Conservation (phyloP, 2,113 vertebrate species). For the Eurystomus gularis region DNA sequence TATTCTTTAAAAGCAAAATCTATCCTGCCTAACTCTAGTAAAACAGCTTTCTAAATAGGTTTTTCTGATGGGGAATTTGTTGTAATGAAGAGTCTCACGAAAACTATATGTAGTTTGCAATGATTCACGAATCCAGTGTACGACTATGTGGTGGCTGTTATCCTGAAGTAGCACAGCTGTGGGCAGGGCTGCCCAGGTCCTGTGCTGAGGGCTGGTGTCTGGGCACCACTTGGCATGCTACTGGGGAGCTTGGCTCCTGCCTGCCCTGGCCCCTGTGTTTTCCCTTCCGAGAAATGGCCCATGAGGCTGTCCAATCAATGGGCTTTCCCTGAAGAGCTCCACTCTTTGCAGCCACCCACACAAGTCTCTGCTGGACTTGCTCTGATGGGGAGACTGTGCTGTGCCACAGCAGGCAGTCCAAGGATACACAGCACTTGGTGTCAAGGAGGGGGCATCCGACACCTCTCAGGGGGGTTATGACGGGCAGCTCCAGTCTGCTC, state of each 20-base stretch:
- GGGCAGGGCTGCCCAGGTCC: not conserved
- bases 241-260: not conserved
- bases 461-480: accelerated
- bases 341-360: accelerated
- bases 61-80: not conserved
- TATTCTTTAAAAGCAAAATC: not conserved
- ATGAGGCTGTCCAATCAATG: accelerated
- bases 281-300: accelerated
- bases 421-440: accelerated
- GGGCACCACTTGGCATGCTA: accelerated
- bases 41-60: not conserved
- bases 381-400: accelerated
- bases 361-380: not conserved
- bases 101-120: not conserved
- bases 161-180: accelerated
- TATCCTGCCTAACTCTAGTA: not conserved
- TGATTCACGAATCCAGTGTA: accelerated
- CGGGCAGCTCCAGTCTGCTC: not conserved
- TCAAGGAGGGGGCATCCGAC: not conserved
- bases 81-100: not conserved
- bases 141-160: accelerated
- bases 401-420: accelerated
- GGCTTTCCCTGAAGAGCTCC: not conserved
- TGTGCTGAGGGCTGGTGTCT: no score
- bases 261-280: not conserved